Evolutionary conservation across 2,797 vertebrate genomes (phyloP), one percentile per base, ranked within the genome.

Genomic region (Melanotaenia boesemani): DNA sequence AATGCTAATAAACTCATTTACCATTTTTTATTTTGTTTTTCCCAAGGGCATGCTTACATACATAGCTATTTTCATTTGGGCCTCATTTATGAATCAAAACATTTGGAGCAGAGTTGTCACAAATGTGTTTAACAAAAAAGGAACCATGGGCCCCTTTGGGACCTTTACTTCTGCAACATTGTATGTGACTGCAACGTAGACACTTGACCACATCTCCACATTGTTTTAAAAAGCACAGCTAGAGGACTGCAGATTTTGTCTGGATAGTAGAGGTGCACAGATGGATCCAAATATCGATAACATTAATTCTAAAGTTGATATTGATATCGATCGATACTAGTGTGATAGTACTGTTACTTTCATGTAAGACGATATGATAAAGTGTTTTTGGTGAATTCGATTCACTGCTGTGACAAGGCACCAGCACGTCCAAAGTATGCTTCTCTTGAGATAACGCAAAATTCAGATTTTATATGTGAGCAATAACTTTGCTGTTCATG

Each of bases 1-100:
- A 84, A 84, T 48, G 57, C 59, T 85, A 79, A 88, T 84, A 62
- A 78, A 24, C 63, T 71, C 22, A 65, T 79, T 79, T 67, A 71
- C 56, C 59, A 79, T 69, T 71, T 74, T 28, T 58, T 61, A 59
- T 73, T 66, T 44, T 20, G 10, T 6, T 2, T 37, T 18, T 52
- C 70, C 41, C 28, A 63, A 48, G 59, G 34, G 48, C 58, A 6
- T 63, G n/a, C 67, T 10, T 59, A 32, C 77, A 32, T 59, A 59
- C 46, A 15, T 4, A 59, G 28, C 55, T 36, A 65, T 57, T 75
- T 69, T 41, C 57, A 70, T 70, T 10, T 59, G 6, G 28, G 48
- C 37, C 39, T 63, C 46, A 81, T 77, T 87, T 68, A 67, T 32
- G 74, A 63, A 34, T 72, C 32, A 74, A 66, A 76, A 71, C 54